Percentiles rank a stretch among this genome's conserved stretches.
These are phyloP conservation scores for Epinotia demarniana DNA, from an alignment of 2,888 invertebrate species.

Conservation along the genomic window DNA sequence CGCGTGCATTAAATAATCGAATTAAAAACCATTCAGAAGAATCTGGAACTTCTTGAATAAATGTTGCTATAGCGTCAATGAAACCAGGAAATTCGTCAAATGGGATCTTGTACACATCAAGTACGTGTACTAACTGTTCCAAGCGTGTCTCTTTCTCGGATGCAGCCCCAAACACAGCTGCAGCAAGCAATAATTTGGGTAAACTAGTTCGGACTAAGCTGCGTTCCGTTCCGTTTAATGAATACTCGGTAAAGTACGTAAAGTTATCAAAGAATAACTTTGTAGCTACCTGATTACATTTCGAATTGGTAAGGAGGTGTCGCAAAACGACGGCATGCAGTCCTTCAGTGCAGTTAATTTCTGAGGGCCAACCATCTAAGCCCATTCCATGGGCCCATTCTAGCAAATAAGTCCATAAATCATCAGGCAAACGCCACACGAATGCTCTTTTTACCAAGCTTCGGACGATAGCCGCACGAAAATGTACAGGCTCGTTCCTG, in stretches of 20 bases:
- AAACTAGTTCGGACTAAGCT: slow-evolving; percentile 6
- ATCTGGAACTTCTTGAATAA: slow-evolving; percentile 12
- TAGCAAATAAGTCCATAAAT: slow-evolving; percentile 29
- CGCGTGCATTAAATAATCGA: slow-evolving; percentile 26
- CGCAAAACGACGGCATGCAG: slow-evolving; percentile 38
- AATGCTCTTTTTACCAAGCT: slow-evolving; percentile 39
- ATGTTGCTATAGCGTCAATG: slow-evolving; percentile 11
- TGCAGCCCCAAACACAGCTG: not conserved
- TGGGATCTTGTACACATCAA: slow-evolving; percentile 11
- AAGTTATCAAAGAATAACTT: slow-evolving; percentile 26
- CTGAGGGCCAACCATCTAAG: slow-evolving; percentile 32
- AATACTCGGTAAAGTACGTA: slow-evolving; percentile 28
- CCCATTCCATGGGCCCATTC: slow-evolving; percentile 35
- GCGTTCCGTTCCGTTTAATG: slow-evolving; percentile 19
- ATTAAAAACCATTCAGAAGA: not conserved
- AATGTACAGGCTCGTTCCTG: slow-evolving; percentile 32
- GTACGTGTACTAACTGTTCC: slow-evolving; percentile 3
- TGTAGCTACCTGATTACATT: not conserved
- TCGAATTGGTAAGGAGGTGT: slow-evolving; percentile 9
- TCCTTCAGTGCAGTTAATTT: slow-evolving; percentile 34
- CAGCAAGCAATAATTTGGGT: slow-evolving; percentile 14
- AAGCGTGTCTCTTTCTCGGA: not conserved
- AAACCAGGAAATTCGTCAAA: slow-evolving; percentile 18
- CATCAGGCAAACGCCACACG: slow-evolving; percentile 37
- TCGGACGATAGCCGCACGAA: slow-evolving; percentile 40